Conservation (phyloP, 2,113 vertebrate species). For the Sisor rabdophorus region DNA sequence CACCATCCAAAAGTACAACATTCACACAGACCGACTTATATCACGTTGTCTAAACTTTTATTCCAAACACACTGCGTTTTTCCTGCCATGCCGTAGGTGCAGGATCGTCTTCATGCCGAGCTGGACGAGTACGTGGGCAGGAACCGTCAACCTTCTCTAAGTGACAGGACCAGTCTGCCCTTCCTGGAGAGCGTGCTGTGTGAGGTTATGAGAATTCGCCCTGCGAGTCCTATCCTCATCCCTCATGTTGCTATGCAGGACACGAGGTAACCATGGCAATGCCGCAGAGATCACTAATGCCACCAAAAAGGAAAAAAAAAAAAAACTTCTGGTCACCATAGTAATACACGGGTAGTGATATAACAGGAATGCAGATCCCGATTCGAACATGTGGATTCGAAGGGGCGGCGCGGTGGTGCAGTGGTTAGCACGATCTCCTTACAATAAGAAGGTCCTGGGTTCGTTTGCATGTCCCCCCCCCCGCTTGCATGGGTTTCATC, state of each 20-base stretch:
- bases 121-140: conserved; percentile 67
- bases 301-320: conserved; percentile 31
- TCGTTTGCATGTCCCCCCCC: too few species aligned
- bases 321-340: conserved; percentile 26
- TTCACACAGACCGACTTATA: not conserved
- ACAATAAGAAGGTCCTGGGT: too few species aligned
- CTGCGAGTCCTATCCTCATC: conserved; percentile 72
- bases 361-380: not conserved
- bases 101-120: conserved; percentile 67
- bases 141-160: conserved; percentile 52
- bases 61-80: not conserved
- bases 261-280: conserved; percentile 60
- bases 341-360: conserved; percentile 8
- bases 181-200: conserved; percentile 70
- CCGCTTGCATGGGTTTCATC: too few species aligned
- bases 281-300: conserved; percentile 27
- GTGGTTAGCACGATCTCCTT: too few species aligned
- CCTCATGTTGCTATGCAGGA: conserved; percentile 69
- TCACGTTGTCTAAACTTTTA: conserved; percentile 14
- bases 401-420: too few species aligned
- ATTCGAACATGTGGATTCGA: not conserved
- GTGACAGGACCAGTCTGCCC: conserved; percentile 62
- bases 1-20: conserved; percentile 38
- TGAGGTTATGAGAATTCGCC: conserved; percentile 74
- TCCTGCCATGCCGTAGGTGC: conserved; percentile 58